phyloP scores from a whole-genome alignment of 2,888 invertebrate species.

The Hydraecia micacea region DNA sequence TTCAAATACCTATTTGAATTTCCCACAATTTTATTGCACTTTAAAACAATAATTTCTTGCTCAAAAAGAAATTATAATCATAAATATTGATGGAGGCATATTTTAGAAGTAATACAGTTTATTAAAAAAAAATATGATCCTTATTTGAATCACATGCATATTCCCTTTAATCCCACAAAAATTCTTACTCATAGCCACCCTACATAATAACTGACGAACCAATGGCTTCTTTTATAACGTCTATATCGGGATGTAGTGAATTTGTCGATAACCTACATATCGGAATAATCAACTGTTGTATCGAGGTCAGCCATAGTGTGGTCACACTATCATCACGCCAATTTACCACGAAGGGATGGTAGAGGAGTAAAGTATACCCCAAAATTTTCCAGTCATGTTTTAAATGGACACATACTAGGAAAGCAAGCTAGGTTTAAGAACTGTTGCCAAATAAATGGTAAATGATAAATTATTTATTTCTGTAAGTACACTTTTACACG shows the following conservation, averaged over 20 bases:
- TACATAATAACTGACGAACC: slow-evolving; percentile 58
- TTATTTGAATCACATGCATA: too few relatives aligned
- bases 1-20: too few relatives aligned
- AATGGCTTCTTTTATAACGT: slow-evolving; percentile 59
- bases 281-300: slow-evolving; percentile 50
- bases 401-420: neutral
- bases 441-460: too few relatives aligned
- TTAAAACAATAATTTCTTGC: too few relatives aligned
- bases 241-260: slow-evolving; percentile 46
- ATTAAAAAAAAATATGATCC: too few relatives aligned
- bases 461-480: too few relatives aligned
- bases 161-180: neutral
- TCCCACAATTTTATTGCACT: too few relatives aligned
- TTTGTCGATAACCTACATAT: slow-evolving; percentile 48
- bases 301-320: slow-evolving; percentile 27
- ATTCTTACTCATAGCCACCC: slow-evolving; percentile 30
- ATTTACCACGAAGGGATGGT: neutral
- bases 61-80: too few relatives aligned
- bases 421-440: neutral
- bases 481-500: too few relatives aligned
- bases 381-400: neutral
- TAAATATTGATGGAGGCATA: too few relatives aligned
- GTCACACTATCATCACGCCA: too few relatives aligned
- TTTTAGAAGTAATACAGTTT: too few relatives aligned
- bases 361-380: neutral